Conservation (phyloP, 1,140 invertebrate species). For the Babylonia areolata region DNA sequence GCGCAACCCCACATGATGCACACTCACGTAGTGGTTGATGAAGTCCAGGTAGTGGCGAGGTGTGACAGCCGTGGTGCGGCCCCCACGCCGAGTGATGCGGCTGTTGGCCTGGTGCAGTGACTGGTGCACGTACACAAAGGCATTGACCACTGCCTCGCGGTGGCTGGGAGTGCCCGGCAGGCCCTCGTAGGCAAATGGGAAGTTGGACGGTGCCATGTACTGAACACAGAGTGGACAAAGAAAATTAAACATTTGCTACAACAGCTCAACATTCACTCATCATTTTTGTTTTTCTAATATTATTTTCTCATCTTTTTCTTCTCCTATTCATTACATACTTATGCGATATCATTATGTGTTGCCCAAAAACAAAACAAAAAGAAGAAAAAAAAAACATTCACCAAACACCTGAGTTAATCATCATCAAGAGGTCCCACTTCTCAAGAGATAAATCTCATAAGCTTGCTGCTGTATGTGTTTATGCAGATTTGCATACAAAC, state of each 20-base stretch:
- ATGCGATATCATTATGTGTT: too few relatives aligned
- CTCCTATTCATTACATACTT: too few relatives aligned
- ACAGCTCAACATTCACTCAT: too few relatives aligned
- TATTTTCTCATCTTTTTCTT: too few relatives aligned
- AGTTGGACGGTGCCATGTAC: slow-evolving; percentile 91
- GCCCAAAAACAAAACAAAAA: too few relatives aligned
- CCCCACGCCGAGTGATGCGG: slow-evolving; percentile 91
- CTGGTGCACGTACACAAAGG: slow-evolving; percentile 98
- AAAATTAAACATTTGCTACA: too few relatives aligned
- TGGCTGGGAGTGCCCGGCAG: slow-evolving; percentile 87
- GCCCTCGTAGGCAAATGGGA: slow-evolving; percentile 89
- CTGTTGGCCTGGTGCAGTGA: slow-evolving; percentile 96
- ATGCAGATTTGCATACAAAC: neutral
- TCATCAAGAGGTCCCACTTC: neutral
- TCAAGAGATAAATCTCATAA: too few relatives aligned
- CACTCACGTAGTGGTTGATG: slow-evolving; percentile 95
- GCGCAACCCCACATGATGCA: neutral
- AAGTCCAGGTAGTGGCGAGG: slow-evolving; percentile 99
- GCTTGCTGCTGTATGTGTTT: too few relatives aligned
- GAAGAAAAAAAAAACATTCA: too few relatives aligned
- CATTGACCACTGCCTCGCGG: slow-evolving; percentile 97
- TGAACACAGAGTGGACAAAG: slow-evolving; percentile 63
- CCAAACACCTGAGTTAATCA: too few relatives aligned
- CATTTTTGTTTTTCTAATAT: too few relatives aligned
- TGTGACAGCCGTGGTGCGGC: slow-evolving; percentile 97